Base-by-base conservation (phyloP, 2,797 vertebrate genomes). In the Sebastes taczanowskii region DNA sequence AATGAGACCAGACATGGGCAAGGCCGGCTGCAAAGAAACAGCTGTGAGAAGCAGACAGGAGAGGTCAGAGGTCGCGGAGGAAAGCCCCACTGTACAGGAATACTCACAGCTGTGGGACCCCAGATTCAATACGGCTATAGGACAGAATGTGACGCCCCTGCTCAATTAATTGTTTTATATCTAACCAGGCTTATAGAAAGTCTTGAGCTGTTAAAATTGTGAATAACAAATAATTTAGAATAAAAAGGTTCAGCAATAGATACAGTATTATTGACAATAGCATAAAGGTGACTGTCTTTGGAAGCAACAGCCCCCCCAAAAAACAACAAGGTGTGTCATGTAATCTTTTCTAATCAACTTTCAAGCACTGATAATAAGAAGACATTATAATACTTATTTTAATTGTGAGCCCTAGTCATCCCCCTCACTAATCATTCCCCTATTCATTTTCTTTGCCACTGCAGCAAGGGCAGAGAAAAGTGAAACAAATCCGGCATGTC, bases 11-110 rank as follows among this genome's bases (percentile, higher is more conserved):
- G 71, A 84, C 79, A 86, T 81, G 77, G 86, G 29, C 73, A 79
- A 18, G 10, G 76, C 22, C 42, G 56, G 5, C 22, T 81, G 70
- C 2, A 0, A 68, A 61, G 32, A 88, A 84, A 85, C 91, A 88
- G 89, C 82, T 90, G 91, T 74, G 55, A 71, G 65, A 63, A 78
- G 79, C 60, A 77, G 63, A 78, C 66, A 74, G 27, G 14, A 77
- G 72, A 82, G 78, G 72, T 18, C 74, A 86, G 64, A 77, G 83
- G 73, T 80, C 73, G 76, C 0, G 5, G 34, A 32, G 67, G 66
- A 70, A 74, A 77, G 23, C 52, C 25, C 42, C 29, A 61, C 9
- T 58, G 29, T 29, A 35, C 60, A 52, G 62, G 71, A 68, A 86
- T 61, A 74, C 58, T 32, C 76, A 79, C 74, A 82, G 30, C 20